phyloP scores from a whole-genome alignment of 2,113 vertebrate genomes.

The Lophura nycthemera region DNA sequence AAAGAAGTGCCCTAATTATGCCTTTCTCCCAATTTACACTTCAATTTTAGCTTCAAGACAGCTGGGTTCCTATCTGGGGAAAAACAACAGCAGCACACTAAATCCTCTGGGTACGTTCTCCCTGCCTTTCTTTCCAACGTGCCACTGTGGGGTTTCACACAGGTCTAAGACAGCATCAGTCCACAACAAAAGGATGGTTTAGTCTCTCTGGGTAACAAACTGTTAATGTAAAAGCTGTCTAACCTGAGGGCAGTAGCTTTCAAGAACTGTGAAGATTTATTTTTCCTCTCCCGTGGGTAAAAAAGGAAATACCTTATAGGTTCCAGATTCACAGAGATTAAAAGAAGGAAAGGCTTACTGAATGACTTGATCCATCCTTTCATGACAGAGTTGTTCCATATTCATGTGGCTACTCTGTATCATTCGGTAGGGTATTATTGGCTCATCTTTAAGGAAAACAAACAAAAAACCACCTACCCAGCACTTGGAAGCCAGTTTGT shows the following conservation, averaged over 20 bases:
- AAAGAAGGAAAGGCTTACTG: not conserved
- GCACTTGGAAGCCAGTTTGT: not conserved
- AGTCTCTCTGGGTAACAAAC: not conserved
- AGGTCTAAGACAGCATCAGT: not conserved
- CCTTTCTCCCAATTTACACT: slow-evolving; percentile 64
- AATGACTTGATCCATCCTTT: not conserved
- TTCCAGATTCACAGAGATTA: slow-evolving; percentile 5
- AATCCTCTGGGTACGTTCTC: not conserved
- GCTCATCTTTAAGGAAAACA: not conserved
- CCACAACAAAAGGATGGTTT: not conserved
- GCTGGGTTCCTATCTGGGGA: slow-evolving; percentile 41
- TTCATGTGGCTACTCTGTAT: not conserved
- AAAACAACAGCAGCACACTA: slow-evolving; percentile 8
- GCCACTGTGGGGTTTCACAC: not conserved
- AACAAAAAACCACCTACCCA: not conserved
- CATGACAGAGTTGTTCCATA: not conserved
- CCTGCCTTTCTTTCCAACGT: slow-evolving; percentile 8
- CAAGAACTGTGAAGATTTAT: slow-evolving; percentile 20
- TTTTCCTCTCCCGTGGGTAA: not conserved
- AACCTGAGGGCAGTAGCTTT: not conserved
- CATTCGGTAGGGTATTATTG: not conserved
- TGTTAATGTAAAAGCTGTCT: not conserved
- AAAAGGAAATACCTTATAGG: not conserved
- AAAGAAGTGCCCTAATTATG: slow-evolving; percentile 52
- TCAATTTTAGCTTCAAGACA: slow-evolving; percentile 68